Base-by-base conservation (phyloP, 2,797 vertebrate species). In the Acanthis flammea region DNA sequence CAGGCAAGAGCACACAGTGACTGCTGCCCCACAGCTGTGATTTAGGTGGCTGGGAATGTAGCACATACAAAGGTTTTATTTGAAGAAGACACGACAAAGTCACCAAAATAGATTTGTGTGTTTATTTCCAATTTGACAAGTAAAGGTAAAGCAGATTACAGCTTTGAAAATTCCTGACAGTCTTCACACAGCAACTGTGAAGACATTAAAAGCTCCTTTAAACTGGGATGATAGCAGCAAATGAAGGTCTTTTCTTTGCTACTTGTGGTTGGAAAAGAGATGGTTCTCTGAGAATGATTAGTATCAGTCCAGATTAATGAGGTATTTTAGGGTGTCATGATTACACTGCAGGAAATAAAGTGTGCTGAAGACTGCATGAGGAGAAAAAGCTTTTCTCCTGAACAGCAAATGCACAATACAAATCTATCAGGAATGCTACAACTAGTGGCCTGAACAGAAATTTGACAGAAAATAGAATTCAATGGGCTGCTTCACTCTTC, bases 51-150 rank as follows among this genome's bases (percentile, higher is more conserved):
- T 89, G 45, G 50, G 61, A 95, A 93, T 42, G 33, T 48, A 55
- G 14, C 41, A 73, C 17, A 57, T 37, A 67, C 22, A 42, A 86
- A 50, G 7, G 44, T 45, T 86, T 94, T 92, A 71, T 78, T 66
- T 77, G 58, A 65, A 86, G 88, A 94, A 91, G 19, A 87, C 48
- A 65, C 4, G 9, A 31, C 19, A 74, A 91, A 83, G 23, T 72
- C 22, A 53, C 10, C 57, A 37, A 76, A 92, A 88, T 72, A 45
- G 10, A 68, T 80, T 77, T 57, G 7, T 53, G 27, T 71, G 12
- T 68, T 86, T 92, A 75, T 76, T 90, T 95, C 82, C 23, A 74
- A 42, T 84, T 70, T 85, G 68, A 84, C 35, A 91, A 62, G 44
- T 63, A 95, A 84, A 94, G 67, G 51, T 78, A 93, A 92, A 88